Base-by-base conservation (phyloP, 1,140 invertebrate genomes). In the Tetragnatha versicolor region DNA sequence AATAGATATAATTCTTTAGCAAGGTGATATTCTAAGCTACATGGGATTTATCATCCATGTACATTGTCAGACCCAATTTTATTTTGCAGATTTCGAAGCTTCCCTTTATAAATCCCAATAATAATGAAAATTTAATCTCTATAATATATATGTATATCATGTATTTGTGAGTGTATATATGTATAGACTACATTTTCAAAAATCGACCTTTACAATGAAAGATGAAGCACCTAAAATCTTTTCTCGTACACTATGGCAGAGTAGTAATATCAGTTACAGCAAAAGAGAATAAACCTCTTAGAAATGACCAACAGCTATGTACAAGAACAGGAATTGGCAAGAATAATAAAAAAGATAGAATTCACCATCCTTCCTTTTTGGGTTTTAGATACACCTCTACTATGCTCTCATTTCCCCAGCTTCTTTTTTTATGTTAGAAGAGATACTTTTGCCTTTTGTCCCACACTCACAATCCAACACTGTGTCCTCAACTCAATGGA, bases 141-240 rank as follows among this genome's bases (percentile, higher is more conserved):
- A 63, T 77, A 65, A 65, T 65, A 65, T 77, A 63, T 77, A 65
- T 77, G 33, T 77, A 77, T 77, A 65, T 66, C 55, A 65, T 65
- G 61, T 55, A 66, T 63, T n/a, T 35, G 70, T 66, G 60, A 31
- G 73, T 65, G 37, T 73, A 39, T 65, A 76, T 76, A 75, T 75
- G 51, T 76, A 77, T 65, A 66, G 51, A 77, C 73, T 77, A 77
- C 47, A 53, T 65, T 77, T 66, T 14, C 60, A 77, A 77, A 77
- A 77, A 53, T 77, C 39, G 33, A 65, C 58, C 58, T 75, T 75
- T 75, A 49, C 73, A 51, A 77, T 77, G 65, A 79, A 77, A 58
- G 76, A 79, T 69, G 76, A 79, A 79, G 76, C 76, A 79, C 65
- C 76, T 79, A 79, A 79, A 79, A 79, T 68, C 76, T 58, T 79